Base-by-base conservation (phyloP, 64 coral and sea anemone species). In the Exaiptasia diaphana region DNA sequence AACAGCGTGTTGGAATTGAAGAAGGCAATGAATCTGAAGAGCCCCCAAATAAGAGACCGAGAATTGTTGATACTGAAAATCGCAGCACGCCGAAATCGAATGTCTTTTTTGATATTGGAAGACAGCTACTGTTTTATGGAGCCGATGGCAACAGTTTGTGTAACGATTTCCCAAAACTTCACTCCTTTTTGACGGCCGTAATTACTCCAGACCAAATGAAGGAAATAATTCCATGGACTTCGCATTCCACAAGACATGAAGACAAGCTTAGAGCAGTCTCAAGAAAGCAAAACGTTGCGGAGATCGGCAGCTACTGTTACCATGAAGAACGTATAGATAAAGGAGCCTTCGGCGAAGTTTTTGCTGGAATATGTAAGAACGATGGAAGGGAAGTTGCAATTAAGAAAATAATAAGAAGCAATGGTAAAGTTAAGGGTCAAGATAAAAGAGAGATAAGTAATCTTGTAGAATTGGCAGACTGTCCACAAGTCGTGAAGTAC, bases 341-440 rank as follows among this genome's bases (percentile, higher is more conserved):
- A 31, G 79, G 87, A 1, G 48, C 87, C 21, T 90, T 83, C 68
- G 59, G 56, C 3, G 8, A 64, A 2, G 87, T 90, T 32, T 83
- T 76, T 77, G 78, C 79, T 53, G 87, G 56, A 40, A 36, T 90
- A 41, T 40, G 77, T 77, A 60, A 76, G 64, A 64, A 54, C 24
- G 87, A 90, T 60, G 87, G 79, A 10, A 69, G 87, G 73, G 87
- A 90, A 82, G 56, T 90, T 15, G 87, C 87, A 17, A 62, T 90
- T 3, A 90, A 90, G 68, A 75, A 60, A 6, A 53, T 77, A 27
- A 31, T 46, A 22, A 76, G 77, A 24, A 43, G 30, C n/a, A 36
- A 59, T 12, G n/a, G n/a, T n/a, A 10, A 57, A 24, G 9, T 55
- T 17, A 39, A 12, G 14, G 57, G 33, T 13, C 9, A 5, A 61